These are phyloP conservation scores for Theristicus caerulescens DNA, from an alignment of 2,113 vertebrate species.

Conservation along the genomic window DNA sequence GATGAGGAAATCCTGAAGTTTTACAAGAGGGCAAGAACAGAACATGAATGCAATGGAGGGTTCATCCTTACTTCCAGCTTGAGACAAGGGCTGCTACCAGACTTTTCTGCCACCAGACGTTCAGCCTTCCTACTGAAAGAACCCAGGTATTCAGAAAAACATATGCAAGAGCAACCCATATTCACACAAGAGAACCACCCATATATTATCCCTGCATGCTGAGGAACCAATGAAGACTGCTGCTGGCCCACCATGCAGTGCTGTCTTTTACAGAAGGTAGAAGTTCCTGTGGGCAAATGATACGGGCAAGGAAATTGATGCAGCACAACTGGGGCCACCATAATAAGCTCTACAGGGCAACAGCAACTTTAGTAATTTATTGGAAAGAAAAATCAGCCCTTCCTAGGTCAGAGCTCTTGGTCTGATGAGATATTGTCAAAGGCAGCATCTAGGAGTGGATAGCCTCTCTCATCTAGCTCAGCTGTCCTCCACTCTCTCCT, in stretches of 20 bases:
- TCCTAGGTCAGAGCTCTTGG: not conserved
- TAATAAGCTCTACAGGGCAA: not conserved
- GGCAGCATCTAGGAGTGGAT: not conserved
- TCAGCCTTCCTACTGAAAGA: not conserved
- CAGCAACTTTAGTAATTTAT: not conserved
- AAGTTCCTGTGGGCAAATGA: not conserved
- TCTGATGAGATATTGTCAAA: not conserved
- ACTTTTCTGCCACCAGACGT: not conserved
- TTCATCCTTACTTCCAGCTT: not conserved
- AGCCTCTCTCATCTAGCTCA: not conserved
- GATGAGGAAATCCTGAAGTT: not conserved
- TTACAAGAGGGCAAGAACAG: not conserved
- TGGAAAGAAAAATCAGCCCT: not conserved
- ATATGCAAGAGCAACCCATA: not conserved
- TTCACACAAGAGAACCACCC: not conserved
- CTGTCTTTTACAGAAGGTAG: not conserved
- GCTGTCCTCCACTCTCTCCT: not conserved
- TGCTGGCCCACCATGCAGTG: not conserved
- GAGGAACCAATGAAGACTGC: not conserved
- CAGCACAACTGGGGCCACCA: not conserved
- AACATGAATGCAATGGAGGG: not conserved
- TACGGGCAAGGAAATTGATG: not conserved
- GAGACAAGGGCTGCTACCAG: not conserved
- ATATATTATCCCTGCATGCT: not conserved
- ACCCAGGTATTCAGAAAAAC: not conserved